Base-by-base conservation (phyloP, 1,140 invertebrate species). In the Oscheius sp. region DNA sequence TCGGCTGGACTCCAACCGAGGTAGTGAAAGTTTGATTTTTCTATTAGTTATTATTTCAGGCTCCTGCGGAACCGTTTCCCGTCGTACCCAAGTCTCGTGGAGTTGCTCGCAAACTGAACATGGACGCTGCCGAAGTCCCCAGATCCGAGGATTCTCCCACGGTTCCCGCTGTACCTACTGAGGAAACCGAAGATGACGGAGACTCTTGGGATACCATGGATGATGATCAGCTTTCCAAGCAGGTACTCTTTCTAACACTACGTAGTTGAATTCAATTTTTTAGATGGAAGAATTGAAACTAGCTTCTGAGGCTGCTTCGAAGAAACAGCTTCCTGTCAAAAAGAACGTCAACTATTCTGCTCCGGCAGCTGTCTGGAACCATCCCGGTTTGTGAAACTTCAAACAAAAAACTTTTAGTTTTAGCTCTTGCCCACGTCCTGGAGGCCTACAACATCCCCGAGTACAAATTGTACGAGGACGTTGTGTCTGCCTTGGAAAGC, bases 381-480 rank as follows among this genome's bases (percentile, higher is more conserved):
- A 59, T 28, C 1, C 55, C 23, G 10, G n/a, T n/a, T n/a, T n/a
- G n/a, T n/a, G n/a, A n/a, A n/a, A n/a, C n/a, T n/a, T n/a, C n/a
- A n/a, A n/a, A n/a, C n/a, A n/a, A n/a, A n/a, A n/a, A n/a, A n/a
- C n/a, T n/a, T n/a, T n/a, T 42, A 7, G 23, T 55, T 63, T 18
- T 26, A 63, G 58, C 52, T 32, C 23, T 71, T 0, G 38, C 23
- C 15, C 69, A 71, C 29, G 69, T 71, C 0, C 59, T 71, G 18
- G 69, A 71, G 26, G 58, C 58, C 10, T 49, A 71, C 29, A 23
- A 31, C 35, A 58, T 71, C 15, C 69, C 69, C 31, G 69, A 71
- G 15, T 71, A 71, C 61, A 71, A 71, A n/a, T 55, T 71, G 69
- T 45, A 63, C n/a, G 59, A 23, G 36, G 69, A 71, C 29, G 69